phyloP scores from a whole-genome alignment of 1,140 invertebrate species.

The Drosophila asahinai region DNA sequence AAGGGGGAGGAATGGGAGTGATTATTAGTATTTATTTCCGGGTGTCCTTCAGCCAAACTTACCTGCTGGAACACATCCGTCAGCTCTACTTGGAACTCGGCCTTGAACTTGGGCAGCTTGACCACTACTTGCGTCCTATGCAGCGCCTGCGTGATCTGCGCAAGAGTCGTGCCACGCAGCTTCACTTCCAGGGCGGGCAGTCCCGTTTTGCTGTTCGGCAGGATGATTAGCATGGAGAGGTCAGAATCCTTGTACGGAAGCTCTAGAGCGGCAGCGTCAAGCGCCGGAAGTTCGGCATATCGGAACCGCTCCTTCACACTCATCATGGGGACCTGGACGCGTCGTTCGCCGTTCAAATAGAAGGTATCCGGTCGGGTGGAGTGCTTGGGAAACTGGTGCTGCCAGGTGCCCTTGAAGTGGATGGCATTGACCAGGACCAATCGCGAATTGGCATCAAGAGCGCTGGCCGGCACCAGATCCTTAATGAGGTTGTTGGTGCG shows the following conservation, averaged over 20 bases:
- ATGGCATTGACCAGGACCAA: constrained; percentile 89
- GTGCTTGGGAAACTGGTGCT: constrained; percentile 52
- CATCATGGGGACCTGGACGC: constrained; percentile 86
- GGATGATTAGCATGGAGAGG: constrained; percentile 87
- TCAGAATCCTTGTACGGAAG: constrained; percentile 83
- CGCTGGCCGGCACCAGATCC: constrained; percentile 85
- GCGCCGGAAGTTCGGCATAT: constrained; percentile 57
- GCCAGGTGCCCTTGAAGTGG: constrained; percentile 87
- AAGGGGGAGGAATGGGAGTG: neutral
- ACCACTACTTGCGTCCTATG: constrained; percentile 85
- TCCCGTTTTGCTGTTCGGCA: constrained; percentile 86
- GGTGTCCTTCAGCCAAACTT: neutral
- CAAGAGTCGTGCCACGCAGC: constrained; percentile 80
- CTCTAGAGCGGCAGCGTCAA: constrained; percentile 73
- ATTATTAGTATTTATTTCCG: neutral
- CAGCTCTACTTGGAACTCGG: constrained; percentile 86
- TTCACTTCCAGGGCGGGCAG: constrained; percentile 85
- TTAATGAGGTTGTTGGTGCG: constrained; percentile 87
- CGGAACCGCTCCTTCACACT: constrained; percentile 77
- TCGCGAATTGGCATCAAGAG: constrained; percentile 68
- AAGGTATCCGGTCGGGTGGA: constrained; percentile 60
- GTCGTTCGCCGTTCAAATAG: constrained; percentile 53
- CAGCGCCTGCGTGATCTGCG: constrained; percentile 71
- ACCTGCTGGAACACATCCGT: constrained; percentile 86
- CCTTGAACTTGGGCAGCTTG: constrained; percentile 88